Conservation (phyloP, 2,113 vertebrate species). For the Hipposideros armiger region DNA sequence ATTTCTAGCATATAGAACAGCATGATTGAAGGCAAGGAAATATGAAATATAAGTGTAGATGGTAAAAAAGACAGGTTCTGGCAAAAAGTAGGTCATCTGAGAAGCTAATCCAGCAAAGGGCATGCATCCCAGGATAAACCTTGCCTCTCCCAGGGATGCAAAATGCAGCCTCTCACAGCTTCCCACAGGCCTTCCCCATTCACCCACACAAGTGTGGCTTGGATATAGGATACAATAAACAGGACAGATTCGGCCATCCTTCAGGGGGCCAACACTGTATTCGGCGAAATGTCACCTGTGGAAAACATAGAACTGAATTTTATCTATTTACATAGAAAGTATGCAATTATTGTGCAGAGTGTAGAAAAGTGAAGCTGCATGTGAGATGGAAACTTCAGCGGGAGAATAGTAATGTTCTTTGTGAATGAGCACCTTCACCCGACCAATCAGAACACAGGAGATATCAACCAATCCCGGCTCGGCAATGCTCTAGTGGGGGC, state of each 20-base stretch:
- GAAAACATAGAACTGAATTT: background rate
- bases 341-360: background rate
- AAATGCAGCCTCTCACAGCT: background rate
- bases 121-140: background rate
- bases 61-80: background rate
- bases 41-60: background rate
- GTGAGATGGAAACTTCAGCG: background rate
- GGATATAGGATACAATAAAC: background rate
- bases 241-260: background rate
- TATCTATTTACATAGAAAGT: background rate
- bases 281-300: background rate
- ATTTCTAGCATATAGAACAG: background rate
- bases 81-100: background rate
- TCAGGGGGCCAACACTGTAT: background rate
- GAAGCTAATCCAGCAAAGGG: background rate
- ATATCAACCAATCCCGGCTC: conserved; percentile 60
- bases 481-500: background rate
- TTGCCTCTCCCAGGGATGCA: background rate
- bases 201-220: background rate
- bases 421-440: background rate
- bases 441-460: conserved; percentile 57
- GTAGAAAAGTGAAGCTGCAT: background rate
- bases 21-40: background rate
- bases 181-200: background rate
- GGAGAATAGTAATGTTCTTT: accelerated